Evolutionary conservation across 2,888 invertebrate species (phyloP).

Genomic region (Scrobipalpa costella): DNA sequence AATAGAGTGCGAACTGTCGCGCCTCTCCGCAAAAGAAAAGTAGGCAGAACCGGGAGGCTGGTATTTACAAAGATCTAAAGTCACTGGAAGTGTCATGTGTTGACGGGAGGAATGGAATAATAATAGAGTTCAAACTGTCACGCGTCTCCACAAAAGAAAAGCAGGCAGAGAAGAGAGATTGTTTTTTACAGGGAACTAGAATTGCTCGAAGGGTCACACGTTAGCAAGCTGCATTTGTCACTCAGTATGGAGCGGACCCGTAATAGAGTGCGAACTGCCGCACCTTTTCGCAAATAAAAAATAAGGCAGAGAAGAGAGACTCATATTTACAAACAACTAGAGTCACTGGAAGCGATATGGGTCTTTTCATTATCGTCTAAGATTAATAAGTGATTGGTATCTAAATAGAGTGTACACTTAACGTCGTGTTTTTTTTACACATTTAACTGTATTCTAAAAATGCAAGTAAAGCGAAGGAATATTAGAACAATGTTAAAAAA

Average conservation of each 20-base stretch:
- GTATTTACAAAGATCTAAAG: neutral
- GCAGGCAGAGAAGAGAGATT: conserved; percentile 48
- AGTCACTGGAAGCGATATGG: conserved; percentile 41
- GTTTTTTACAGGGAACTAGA: neutral
- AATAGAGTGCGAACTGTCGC: conserved; percentile 74
- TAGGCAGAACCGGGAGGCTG: conserved; percentile 45
- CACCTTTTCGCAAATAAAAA: conserved; percentile 68
- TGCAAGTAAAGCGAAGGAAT: too few relatives aligned
- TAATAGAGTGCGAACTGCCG: conserved; percentile 76
- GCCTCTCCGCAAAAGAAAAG: conserved; percentile 70
- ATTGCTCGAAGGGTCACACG: too few relatives aligned
- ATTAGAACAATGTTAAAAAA: too few relatives aligned
- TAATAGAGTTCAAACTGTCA: conserved; percentile 76
- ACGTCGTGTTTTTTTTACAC: too few relatives aligned
- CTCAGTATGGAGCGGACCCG: too few relatives aligned
- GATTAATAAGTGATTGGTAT: too few relatives aligned
- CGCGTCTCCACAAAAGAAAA: conserved; percentile 69
- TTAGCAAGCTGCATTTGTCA: too few relatives aligned
- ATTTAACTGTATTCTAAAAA: too few relatives aligned
- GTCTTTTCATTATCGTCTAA: too few relatives aligned
- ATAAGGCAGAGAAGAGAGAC: conserved; percentile 51
- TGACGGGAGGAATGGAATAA: conserved; percentile 71
- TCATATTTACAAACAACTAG: neutral
- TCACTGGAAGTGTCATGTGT: conserved; percentile 48
- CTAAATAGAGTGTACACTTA: too few relatives aligned